Conservation (phyloP, 2,113 vertebrate genomes). For the Pitta sordida region DNA sequence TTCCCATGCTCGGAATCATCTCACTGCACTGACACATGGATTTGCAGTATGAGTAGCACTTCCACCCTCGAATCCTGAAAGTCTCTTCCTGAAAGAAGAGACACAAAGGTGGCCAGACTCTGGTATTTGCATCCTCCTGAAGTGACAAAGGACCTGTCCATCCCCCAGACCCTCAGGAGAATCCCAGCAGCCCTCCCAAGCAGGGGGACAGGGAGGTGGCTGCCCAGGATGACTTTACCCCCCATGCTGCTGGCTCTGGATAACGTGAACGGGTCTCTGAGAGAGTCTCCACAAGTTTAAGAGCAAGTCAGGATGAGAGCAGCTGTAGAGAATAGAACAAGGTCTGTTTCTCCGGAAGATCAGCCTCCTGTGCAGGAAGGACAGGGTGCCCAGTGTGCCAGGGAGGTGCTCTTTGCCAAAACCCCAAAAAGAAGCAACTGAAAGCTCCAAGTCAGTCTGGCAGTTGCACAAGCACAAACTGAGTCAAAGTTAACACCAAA, state of each 20-base stretch:
- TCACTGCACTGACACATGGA: background rate
- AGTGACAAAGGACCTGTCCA: background rate
- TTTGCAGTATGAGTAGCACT: background rate
- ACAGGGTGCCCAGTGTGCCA: background rate
- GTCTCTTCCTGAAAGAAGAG: background rate
- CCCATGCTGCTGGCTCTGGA: background rate
- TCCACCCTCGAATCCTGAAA: background rate
- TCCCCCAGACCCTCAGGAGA: fast-evolving
- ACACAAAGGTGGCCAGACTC: background rate
- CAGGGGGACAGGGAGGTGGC: fast-evolving
- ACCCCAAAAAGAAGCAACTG: background rate
- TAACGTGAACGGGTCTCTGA: background rate
- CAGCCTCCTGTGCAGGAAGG: slow-evolving; percentile 42
- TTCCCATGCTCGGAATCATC: background rate
- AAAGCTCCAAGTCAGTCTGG: slow-evolving; percentile 14
- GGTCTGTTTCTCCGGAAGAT: slow-evolving; percentile 40
- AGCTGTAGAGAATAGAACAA: slow-evolving; percentile 6
- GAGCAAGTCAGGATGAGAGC: background rate
- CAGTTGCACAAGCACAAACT: slow-evolving; percentile 1
- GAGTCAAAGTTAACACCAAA: slow-evolving; percentile 6
- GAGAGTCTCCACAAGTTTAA: background rate
- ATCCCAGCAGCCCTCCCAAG: background rate
- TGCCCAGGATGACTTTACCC: background rate
- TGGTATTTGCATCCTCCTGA: background rate
- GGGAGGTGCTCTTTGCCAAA: background rate